A percentile compares a stretch with the other conserved stretches of the same genome.
Evolutionary conservation across 1,140 invertebrate genomes (phyloP).

Genomic region (Heliconius himera): DNA sequence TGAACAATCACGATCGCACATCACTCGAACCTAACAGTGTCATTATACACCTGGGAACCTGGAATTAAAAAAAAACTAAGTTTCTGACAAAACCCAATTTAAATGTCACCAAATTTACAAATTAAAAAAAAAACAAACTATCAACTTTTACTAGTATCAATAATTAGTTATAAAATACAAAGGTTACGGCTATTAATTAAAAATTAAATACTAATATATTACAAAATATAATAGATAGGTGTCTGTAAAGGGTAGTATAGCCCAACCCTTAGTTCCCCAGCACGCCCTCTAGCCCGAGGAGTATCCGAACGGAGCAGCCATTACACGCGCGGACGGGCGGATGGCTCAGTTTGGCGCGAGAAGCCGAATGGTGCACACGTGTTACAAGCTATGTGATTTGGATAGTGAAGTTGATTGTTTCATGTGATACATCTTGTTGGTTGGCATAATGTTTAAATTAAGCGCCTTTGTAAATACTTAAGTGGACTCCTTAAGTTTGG

Average conservation of each 20-base stretch:
- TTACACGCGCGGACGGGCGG: slow-evolving; percentile 28
- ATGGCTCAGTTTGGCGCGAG: slow-evolving; percentile 73
- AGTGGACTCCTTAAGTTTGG: slow-evolving; percentile 61
- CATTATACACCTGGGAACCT: no score
- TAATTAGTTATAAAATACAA: slow-evolving; percentile 31
- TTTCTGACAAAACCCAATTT: not conserved
- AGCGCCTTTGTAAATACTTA: slow-evolving; percentile 71
- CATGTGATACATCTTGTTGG: slow-evolving; percentile 73
- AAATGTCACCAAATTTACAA: not conserved
- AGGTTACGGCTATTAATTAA: slow-evolving; percentile 59
- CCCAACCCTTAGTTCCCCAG: slow-evolving; percentile 42
- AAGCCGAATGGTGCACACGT: slow-evolving; percentile 54
- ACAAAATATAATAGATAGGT: slow-evolving; percentile 66
- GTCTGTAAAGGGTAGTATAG: no score
- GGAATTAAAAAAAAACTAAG: not conserved
- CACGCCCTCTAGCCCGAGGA: slow-evolving; percentile 61
- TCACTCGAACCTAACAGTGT: slow-evolving; percentile 1
- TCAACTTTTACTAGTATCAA: not conserved
- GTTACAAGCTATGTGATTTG: slow-evolving; percentile 57
- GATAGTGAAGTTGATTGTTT: slow-evolving; percentile 80
- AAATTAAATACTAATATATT: slow-evolving; percentile 74
- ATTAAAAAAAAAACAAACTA: not conserved
- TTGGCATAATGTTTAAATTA: slow-evolving; percentile 78
- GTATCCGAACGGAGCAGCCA: slow-evolving; percentile 23
- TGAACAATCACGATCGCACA: slow-evolving; percentile 43